Percentiles rank a stretch among this genome's conserved stretches.
phyloP scores from a whole-genome alignment of 2,113 vertebrate species.

The Gobiocypris rarus region DNA sequence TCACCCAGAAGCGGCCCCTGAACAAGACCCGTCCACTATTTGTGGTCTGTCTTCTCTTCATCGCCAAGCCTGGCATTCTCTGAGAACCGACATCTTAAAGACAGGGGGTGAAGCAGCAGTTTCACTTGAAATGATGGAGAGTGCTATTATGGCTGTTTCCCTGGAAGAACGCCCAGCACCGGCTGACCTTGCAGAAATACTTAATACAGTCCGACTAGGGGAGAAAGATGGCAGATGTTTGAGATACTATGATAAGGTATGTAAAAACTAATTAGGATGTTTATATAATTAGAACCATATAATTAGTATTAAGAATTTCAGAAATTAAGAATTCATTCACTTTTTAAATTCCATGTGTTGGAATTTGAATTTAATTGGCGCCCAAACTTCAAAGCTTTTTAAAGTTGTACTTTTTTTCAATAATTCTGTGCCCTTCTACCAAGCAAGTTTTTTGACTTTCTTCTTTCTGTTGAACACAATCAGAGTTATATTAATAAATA shows the following conservation, averaged over 20 bases:
- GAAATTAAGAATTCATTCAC: background rate
- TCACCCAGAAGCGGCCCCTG: slow-evolving; percentile 56
- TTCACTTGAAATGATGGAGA: slow-evolving; percentile 76
- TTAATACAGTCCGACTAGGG: slow-evolving; percentile 74
- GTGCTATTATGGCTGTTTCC: slow-evolving; percentile 71
- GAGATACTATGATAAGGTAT: slow-evolving; percentile 82
- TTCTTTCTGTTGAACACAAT: no score
- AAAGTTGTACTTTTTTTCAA: no score
- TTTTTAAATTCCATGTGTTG: background rate
- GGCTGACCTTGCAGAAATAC: slow-evolving; percentile 66
- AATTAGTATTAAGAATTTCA: background rate
- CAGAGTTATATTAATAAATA: no score
- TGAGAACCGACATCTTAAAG: slow-evolving; percentile 68
- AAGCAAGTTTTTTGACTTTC: no score
- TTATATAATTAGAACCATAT: background rate
- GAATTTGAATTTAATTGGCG: background rate
- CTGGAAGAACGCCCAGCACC: slow-evolving; percentile 73
- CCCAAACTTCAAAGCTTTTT: background rate
- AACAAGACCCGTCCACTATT: slow-evolving; percentile 63
- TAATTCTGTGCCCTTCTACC: no score
- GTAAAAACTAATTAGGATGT: background rate
- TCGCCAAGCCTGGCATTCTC: slow-evolving; percentile 70
- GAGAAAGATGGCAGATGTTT: slow-evolving; percentile 60
- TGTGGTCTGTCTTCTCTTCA: slow-evolving; percentile 73
- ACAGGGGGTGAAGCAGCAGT: slow-evolving; percentile 63